These are phyloP conservation scores for Zaprionus nigranus DNA, from an alignment of 1,140 invertebrate species.

Conservation along the genomic window DNA sequence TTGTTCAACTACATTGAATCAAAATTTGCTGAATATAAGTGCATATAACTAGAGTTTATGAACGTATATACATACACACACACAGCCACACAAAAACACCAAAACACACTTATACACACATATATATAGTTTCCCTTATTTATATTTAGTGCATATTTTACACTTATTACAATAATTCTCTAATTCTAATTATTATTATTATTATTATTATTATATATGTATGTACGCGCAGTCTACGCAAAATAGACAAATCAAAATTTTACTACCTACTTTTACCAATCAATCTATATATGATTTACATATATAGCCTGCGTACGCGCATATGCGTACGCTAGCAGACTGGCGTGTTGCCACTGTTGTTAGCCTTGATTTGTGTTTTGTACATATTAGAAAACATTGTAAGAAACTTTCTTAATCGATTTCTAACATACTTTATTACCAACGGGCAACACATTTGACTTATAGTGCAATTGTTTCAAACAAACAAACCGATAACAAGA, in stretches of 20 bases:
- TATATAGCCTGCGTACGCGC: constrained; percentile 29
- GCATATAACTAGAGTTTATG: constrained; percentile 70
- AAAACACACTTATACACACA: not conserved
- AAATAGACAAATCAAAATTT: constrained; percentile 76
- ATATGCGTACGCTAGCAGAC: constrained; percentile 55
- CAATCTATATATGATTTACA: constrained; percentile 37
- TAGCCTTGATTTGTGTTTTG: constrained; percentile 81
- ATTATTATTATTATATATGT: constrained; percentile 39
- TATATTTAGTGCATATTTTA: constrained; percentile 65
- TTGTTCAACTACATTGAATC: constrained; percentile 71
- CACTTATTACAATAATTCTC: constrained; percentile 45
- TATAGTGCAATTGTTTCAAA: constrained; percentile 83
- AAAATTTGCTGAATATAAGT: constrained; percentile 83
- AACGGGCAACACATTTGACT: constrained; percentile 82
- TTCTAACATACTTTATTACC: constrained; percentile 58
- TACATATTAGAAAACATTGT: constrained; percentile 77
- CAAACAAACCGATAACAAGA: constrained; percentile 59
- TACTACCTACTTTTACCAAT: constrained; percentile 51
- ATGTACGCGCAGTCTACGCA: constrained; percentile 41
- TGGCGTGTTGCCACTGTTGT: constrained; percentile 63
- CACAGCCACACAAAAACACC: not conserved
- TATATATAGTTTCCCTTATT: constrained; percentile 36
- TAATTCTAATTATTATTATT: constrained; percentile 55
- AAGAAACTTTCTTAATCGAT: constrained; percentile 56
- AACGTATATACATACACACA: constrained; percentile 11